Conservation (phyloP, 1,140 invertebrate species). For the Dufourea novaeangliae region DNA sequence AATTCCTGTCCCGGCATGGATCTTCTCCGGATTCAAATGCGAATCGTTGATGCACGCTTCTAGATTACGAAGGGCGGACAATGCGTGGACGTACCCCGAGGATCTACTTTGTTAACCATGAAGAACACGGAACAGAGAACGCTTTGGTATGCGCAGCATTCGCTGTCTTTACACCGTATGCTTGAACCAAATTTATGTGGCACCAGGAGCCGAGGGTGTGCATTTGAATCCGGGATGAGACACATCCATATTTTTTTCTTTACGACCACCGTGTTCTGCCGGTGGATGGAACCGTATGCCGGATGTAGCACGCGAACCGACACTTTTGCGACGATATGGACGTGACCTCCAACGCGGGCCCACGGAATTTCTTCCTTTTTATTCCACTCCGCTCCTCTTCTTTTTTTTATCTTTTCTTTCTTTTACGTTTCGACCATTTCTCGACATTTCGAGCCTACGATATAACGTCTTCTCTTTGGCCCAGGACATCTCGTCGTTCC, state of each 20-base stretch:
- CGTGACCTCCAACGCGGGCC: conserved; percentile 49
- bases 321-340: conserved; percentile 60
- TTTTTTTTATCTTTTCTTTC: not conserved
- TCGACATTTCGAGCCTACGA: not conserved
- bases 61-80: conserved; percentile 60
- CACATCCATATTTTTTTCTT: conserved; percentile 72
- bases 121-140: conserved; percentile 69
- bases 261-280: conserved; percentile 64
- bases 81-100: conserved; percentile 18
- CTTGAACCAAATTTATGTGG: conserved; percentile 76
- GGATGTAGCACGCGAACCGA: conserved; percentile 61
- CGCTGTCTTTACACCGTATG: conserved; percentile 72
- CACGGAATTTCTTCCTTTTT: not conserved
- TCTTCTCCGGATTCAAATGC: conserved; percentile 40
- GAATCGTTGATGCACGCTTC: conserved; percentile 61
- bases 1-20: conserved; percentile 1
- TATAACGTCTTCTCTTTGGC: not conserved
- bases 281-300: conserved; percentile 59
- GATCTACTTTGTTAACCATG: conserved; percentile 76
- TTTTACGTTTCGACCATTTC: not conserved
- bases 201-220: conserved; percentile 73
- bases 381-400: not conserved
- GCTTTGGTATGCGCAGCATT: conserved; percentile 75
- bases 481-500: not conserved
- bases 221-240: conserved; percentile 76